Conservation (phyloP, 2,888 invertebrate species). For the Archips xylosteana region DNA sequence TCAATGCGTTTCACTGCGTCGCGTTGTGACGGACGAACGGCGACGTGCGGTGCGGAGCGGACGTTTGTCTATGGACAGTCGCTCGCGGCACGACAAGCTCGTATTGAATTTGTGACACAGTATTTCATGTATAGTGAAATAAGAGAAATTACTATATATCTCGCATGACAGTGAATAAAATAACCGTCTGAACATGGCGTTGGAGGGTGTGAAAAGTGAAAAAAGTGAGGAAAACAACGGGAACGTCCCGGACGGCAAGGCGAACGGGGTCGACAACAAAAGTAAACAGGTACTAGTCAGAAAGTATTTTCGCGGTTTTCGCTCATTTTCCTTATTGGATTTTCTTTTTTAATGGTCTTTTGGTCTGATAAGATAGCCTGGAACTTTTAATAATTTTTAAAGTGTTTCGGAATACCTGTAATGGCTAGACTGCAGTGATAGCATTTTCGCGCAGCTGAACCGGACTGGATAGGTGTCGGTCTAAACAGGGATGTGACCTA, state of each 20-base stretch:
- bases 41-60: conserved; percentile 53
- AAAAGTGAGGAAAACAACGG: conserved; percentile 84
- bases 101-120: conserved; percentile 74
- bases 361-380: background rate
- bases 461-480: conserved; percentile 64
- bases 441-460: conserved; percentile 73
- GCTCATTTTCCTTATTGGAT: conserved; percentile 48
- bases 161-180: conserved; percentile 83
- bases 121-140: conserved; percentile 70
- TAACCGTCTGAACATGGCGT: conserved; percentile 78
- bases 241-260: conserved; percentile 80
- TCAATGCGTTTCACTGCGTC: conserved; percentile 60
- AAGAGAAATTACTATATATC: conserved; percentile 61
- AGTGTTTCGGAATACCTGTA: conserved; percentile 29
- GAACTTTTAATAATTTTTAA: conserved; percentile 41
- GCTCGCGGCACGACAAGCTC: conserved; percentile 52
- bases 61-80: conserved; percentile 77
- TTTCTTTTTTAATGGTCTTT: conserved; percentile 40
- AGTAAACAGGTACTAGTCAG: conserved; percentile 83
- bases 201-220: conserved; percentile 84
- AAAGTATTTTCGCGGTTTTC: conserved; percentile 58
- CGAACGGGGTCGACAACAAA: conserved; percentile 86
- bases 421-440: conserved; percentile 47
- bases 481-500: conserved; percentile 79
- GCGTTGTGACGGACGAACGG: conserved; percentile 57